Evolutionary conservation across 2,888 invertebrate species (phyloP).

Genomic region (Patella ulyssiponensis): DNA sequence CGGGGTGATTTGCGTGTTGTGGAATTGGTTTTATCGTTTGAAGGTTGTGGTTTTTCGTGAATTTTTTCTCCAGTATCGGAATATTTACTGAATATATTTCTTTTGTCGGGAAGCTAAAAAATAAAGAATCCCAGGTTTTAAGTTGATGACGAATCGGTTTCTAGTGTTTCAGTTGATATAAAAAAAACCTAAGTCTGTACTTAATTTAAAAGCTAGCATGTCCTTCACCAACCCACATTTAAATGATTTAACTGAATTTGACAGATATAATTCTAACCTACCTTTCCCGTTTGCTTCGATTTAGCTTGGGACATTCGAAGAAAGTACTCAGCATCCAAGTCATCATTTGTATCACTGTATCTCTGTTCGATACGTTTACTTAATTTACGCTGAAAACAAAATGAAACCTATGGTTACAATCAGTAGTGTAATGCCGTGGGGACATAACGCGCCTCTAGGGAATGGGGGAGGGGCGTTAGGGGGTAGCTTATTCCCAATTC

Average conservation of each 20-base stretch:
- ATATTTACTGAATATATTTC: conserved; percentile 51
- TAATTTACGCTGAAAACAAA: neutral
- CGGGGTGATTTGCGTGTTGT: conserved; percentile 2
- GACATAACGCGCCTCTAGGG: too few species aligned
- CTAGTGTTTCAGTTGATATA: too few species aligned
- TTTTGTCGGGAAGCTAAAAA: conserved; percentile 1
- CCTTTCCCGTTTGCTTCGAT: neutral
- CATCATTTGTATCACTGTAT: neutral
- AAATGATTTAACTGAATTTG: too few species aligned
- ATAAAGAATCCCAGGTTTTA: neutral
- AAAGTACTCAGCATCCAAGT: neutral
- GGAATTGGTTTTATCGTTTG: neutral
- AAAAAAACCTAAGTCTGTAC: too few species aligned
- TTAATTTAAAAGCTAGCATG: too few species aligned
- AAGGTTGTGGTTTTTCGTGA: neutral
- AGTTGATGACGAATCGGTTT: too few species aligned
- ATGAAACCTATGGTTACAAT: neutral
- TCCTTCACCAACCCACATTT: too few species aligned
- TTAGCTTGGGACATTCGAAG: neutral
- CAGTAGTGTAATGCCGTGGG: too few species aligned
- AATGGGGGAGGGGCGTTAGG: too few species aligned
- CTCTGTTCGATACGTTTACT: conserved; percentile 6
- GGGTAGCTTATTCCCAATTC: too few species aligned
- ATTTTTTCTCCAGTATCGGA: conserved; percentile 54
- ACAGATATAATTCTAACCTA: neutral